Evolutionary conservation across 2,113 vertebrate species (phyloP).

Genomic region (Pomatostomus ruficeps): DNA sequence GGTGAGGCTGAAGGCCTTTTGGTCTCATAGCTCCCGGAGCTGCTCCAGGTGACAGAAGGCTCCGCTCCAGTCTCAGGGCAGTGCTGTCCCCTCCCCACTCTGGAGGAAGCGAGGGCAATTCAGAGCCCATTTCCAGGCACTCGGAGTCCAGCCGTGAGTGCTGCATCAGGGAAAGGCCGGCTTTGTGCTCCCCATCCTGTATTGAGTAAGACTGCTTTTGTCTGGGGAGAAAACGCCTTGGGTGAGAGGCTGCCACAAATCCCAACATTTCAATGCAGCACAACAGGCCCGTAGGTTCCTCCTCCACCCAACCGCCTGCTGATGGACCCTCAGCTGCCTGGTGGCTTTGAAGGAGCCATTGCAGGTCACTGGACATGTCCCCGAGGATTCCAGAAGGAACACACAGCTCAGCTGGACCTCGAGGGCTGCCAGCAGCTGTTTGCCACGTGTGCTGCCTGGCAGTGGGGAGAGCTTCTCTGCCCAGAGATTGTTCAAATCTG

Average conservation of each 20-base stretch:
- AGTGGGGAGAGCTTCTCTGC: background rate
- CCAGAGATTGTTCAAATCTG: background rate
- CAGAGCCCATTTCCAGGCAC: background rate
- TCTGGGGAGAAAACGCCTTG: conserved; percentile 17
- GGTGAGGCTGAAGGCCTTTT: background rate
- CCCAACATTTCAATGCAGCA: background rate
- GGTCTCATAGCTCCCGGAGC: too few relatives aligned
- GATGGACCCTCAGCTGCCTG: background rate
- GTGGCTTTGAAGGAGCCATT: background rate
- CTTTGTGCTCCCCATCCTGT: conserved; percentile 32
- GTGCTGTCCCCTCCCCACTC: too few relatives aligned
- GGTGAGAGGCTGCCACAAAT: conserved; percentile 9
- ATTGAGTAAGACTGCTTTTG: conserved; percentile 54
- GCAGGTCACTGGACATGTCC: background rate
- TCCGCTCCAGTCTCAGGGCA: background rate
- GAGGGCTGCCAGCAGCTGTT: background rate
- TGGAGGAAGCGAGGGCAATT: background rate
- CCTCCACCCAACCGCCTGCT: background rate
- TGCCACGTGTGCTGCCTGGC: background rate
- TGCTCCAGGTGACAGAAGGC: background rate
- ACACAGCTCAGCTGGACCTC: background rate
- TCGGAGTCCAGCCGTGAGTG: background rate
- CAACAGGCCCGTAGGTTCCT: background rate
- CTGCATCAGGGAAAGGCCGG: background rate
- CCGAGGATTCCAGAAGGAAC: background rate